Evolutionary conservation across 2,797 vertebrate genomes (phyloP), one percentile per base, ranked within the genome.

Genomic region (Avahi laniger): DNA sequence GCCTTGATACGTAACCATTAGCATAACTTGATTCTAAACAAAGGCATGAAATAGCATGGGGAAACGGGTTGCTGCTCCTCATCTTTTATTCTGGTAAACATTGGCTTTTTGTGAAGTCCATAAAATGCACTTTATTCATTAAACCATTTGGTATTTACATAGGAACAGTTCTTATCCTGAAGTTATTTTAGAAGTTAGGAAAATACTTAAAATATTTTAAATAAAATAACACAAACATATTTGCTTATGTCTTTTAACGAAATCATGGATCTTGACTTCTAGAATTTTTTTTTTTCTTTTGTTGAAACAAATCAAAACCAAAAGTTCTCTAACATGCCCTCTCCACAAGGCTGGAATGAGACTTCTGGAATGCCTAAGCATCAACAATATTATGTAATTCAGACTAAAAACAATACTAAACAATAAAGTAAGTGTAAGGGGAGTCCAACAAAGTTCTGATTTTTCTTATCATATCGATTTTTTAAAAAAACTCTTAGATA

Each of bases 101-200:
- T 20, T 38, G 84, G 15, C 33, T 90, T 79, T 61, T n/a, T 59
- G n/a, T 84, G 63, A 79, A 78, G 54, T 95, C 82, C 10, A 1
- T 81, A 52, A 52, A 59, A 69, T 69, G 2, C 13, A 65, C 28
- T 90, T 89, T 57, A 83, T 81, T 93, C 12, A 57, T 65, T 78
- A 73, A 85, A 78, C 85, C 28, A 54, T 59, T 93, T 38, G 76
- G 54, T 88, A 22, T 52, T 93, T 91, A 75, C 41, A 57, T 87
- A 43, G 22, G 22, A 85, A 72, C 7, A 67, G 2, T 87, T 83
- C 33, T 91, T 92, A 33, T 57, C 7, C 24, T 50, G 90, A 38
- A 67, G 57, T 88, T 88, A 85, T 63, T 95, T 87, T 90, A 20
- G n/a, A 91, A 96, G 22, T 78, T 92, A 89, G 54, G 4, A 84